Percentiles rank a stretch among this genome's conserved stretches.
Evolutionary conservation across 2,888 invertebrate species (phyloP).

Genomic region (Tridacna gigas): DNA sequence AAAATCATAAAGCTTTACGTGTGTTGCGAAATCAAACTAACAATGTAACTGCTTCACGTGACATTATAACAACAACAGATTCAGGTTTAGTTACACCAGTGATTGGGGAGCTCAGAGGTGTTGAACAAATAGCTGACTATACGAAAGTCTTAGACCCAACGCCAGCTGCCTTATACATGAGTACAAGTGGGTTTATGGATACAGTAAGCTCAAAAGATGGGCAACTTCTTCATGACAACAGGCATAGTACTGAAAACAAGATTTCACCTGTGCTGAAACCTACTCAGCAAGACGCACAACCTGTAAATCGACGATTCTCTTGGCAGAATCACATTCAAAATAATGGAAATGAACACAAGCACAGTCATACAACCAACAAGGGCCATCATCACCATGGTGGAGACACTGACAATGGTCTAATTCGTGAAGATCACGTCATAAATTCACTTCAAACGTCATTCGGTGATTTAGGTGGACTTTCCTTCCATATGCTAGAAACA

Average conservation of each 20-base stretch:
- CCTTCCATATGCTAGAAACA: not conserved
- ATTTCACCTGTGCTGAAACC: too few relatives aligned
- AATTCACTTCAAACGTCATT: slow-evolving; percentile 8
- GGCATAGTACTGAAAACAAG: too few relatives aligned
- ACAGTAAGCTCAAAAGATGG: not conserved
- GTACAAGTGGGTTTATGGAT: not conserved
- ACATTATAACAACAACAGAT: not conserved
- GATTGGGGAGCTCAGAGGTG: not conserved
- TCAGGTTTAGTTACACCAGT: not conserved
- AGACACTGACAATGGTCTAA: not conserved
- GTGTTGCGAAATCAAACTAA: not conserved
- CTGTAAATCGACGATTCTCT: too few relatives aligned
- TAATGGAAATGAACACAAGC: too few relatives aligned
- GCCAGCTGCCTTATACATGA: not conserved
- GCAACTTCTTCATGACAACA: not conserved
- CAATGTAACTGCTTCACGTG: not conserved
- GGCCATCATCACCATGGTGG: not conserved
- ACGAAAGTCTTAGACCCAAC: not conserved
- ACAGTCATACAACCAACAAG: too few relatives aligned
- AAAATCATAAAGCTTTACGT: slow-evolving; percentile 26
- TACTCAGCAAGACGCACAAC: too few relatives aligned
- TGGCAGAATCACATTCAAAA: too few relatives aligned
- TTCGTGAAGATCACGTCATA: not conserved
- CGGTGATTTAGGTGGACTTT: not conserved
- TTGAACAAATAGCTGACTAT: not conserved